Percentiles rank a stretch among this genome's conserved stretches.
These are phyloP conservation scores for Brachionus koreanus DNA, from an alignment of 1,140 invertebrate genomes.

Conservation along the genomic window DNA sequence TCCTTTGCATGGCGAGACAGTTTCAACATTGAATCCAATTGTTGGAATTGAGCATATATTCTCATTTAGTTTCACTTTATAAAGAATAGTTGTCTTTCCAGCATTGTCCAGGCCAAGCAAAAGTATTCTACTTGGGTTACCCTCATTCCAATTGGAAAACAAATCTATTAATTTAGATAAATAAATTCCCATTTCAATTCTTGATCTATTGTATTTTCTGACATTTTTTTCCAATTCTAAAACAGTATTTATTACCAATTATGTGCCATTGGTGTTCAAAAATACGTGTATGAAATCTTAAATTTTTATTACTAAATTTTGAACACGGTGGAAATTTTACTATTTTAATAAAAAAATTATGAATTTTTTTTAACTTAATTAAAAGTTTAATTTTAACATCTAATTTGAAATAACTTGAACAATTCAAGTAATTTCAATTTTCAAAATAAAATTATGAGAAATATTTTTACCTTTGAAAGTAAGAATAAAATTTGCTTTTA, in stretches of 20 bases:
- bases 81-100: constrained; percentile 57
- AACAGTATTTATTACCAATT: background rate
- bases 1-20: constrained; percentile 60
- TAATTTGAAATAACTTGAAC: too few species aligned
- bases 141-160: constrained; percentile 46
- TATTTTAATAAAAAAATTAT: constrained; percentile 5
- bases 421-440: background rate
- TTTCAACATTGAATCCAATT: constrained; percentile 87
- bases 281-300: background rate
- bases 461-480: background rate
- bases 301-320: background rate
- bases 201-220: background rate
- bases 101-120: constrained; percentile 55
- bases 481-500: background rate
- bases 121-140: constrained; percentile 50
- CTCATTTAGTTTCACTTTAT: constrained; percentile 92
- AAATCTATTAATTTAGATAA: constrained; percentile 49
- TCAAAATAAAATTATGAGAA: background rate
- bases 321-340: constrained; percentile 25
- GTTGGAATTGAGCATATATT: constrained; percentile 56
- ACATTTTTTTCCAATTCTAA: background rate
- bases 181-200: constrained; percentile 51
- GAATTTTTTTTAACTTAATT: background rate
- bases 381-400: background rate
- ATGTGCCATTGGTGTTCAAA: background rate